These are phyloP conservation scores for Halyomorpha halys DNA, from an alignment of 1,140 invertebrate species.

Conservation along the genomic window DNA sequence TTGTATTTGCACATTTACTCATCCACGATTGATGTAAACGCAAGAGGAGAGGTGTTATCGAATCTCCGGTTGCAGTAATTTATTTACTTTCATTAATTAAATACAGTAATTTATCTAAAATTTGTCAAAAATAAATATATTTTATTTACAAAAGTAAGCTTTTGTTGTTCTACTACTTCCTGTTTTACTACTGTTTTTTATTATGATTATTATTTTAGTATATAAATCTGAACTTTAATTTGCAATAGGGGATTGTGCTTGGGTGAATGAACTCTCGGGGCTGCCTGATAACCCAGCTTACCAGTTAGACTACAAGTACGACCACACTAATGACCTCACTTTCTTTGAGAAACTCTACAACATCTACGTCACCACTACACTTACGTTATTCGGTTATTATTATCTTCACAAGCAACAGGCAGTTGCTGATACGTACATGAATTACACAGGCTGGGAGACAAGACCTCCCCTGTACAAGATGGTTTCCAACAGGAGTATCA, in stretches of 20 bases:
- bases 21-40: too few species aligned
- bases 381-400: not conserved
- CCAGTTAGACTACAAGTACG: slow-evolving; percentile 20
- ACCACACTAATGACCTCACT: slow-evolving; percentile 25
- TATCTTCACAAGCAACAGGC: slow-evolving; percentile 9
- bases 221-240: not conserved
- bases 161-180: too few species aligned
- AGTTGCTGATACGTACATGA: slow-evolving; percentile 27
- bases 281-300: slow-evolving; percentile 27
- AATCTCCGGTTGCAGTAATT: too few species aligned
- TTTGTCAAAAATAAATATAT: too few species aligned
- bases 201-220: not conserved
- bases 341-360: slow-evolving; percentile 26
- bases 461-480: slow-evolving; percentile 29
- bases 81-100: too few species aligned
- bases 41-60: too few species aligned
- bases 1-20: too few species aligned
- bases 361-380: not conserved
- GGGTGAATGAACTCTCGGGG: slow-evolving; percentile 21
- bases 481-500: slow-evolving; percentile 27
- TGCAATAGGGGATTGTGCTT: slow-evolving; percentile 15
- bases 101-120: too few species aligned
- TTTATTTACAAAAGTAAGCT: too few species aligned
- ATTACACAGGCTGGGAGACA: slow-evolving; percentile 27
- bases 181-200: too few species aligned